A percentile compares a stretch with the other conserved stretches of the same genome.
Evolutionary conservation across 2,888 invertebrate species (phyloP).

Genomic region (Pollenia amentaria): DNA sequence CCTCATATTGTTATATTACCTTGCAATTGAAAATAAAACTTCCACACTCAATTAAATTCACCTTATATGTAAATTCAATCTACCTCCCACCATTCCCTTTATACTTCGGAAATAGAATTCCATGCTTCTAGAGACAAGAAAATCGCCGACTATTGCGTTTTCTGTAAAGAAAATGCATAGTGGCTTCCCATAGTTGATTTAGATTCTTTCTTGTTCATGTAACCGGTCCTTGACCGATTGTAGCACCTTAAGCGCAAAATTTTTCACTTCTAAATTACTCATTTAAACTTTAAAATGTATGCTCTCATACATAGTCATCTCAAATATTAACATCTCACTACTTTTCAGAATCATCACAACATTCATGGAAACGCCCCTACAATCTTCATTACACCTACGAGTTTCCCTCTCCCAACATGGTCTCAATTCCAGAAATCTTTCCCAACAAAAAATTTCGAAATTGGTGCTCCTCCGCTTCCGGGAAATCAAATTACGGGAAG

Average conservation of each 20-base stretch:
- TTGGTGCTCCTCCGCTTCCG: too few species aligned
- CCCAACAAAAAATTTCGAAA: background rate
- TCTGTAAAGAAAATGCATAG: background rate
- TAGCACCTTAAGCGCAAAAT: background rate
- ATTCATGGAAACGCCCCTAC: background rate
- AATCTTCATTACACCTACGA: background rate
- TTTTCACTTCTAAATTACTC: background rate
- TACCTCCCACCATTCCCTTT: too few species aligned
- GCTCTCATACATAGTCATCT: too few species aligned
- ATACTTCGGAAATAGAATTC: background rate
- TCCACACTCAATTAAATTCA: background rate
- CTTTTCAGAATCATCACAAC: background rate
- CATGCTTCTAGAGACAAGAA: background rate
- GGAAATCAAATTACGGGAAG: too few species aligned
- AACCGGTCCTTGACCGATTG: constrained; percentile 9
- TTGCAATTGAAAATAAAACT: too few species aligned
- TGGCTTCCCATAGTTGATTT: background rate
- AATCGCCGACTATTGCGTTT: background rate
- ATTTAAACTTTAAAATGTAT: background rate
- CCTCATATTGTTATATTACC: background rate
- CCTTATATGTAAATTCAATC: too few species aligned
- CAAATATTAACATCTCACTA: too few species aligned
- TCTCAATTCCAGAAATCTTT: background rate
- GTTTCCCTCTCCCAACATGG: background rate
- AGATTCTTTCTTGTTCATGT: background rate